A percentile compares a stretch with the other conserved stretches of the same genome.
Evolutionary conservation across 2,888 invertebrate genomes (phyloP).

Genomic region (Eilema caniola): DNA sequence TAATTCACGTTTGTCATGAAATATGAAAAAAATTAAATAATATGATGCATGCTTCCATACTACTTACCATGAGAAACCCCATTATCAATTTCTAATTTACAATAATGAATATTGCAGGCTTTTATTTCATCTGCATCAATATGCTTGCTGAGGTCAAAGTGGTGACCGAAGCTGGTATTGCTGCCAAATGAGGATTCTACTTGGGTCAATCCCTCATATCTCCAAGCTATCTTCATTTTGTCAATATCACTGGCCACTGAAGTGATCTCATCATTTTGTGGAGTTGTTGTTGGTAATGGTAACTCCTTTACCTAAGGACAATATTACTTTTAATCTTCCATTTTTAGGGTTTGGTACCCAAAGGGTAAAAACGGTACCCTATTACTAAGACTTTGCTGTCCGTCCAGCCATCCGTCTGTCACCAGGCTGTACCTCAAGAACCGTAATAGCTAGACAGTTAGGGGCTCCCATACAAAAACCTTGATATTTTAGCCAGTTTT

Average conservation of each 20-base stretch:
- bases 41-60: too few species aligned
- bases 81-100: constrained; percentile 70
- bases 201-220: constrained; percentile 92
- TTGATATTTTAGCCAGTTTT: too few species aligned
- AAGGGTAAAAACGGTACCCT: too few species aligned
- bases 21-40: too few species aligned
- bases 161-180: constrained; percentile 89
- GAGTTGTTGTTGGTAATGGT: constrained; percentile 82
- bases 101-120: constrained; percentile 86
- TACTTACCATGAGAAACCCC: constrained; percentile 56
- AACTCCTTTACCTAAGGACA: constrained; percentile 81
- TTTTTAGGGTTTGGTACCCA: too few species aligned
- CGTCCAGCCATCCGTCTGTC: too few species aligned
- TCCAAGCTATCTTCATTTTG: constrained; percentile 96
- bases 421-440: too few species aligned
- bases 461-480: too few species aligned
- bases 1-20: too few species aligned
- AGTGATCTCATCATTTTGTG: constrained; percentile 76
- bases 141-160: constrained; percentile 93
- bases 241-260: constrained; percentile 67
- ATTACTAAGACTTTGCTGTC: too few species aligned
- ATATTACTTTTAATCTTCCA: background rate
- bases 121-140: constrained; percentile 88
- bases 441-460: too few species aligned
- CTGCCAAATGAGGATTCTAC: constrained; percentile 85